Evolutionary conservation across 1,140 invertebrate species (phyloP).

Genomic region (Triops cancriformis): DNA sequence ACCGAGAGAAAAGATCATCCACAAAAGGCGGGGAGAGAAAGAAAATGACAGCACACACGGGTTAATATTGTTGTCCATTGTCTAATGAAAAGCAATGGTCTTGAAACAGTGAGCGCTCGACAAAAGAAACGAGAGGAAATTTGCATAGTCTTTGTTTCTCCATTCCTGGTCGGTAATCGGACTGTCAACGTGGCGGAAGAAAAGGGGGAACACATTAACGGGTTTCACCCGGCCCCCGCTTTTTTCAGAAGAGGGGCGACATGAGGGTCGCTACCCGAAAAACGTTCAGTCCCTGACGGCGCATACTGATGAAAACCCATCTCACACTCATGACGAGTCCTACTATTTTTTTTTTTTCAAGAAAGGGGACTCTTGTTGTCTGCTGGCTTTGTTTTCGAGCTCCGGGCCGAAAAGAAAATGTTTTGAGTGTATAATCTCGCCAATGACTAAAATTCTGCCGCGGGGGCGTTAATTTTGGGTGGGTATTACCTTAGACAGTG

Average conservation of each 20-base stretch:
- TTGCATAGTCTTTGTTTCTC: constrained; percentile 14
- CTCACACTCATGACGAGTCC: neutral
- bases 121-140: constrained; percentile 7
- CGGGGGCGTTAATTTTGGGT: too few species aligned
- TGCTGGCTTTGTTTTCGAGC: neutral
- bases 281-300: neutral
- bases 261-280: neutral
- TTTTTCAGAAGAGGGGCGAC: too few species aligned
- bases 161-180: constrained; percentile 12
- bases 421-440: neutral
- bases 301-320: constrained; percentile 9
- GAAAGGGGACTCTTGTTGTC: neutral
- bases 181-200: neutral
- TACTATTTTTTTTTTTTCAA: neutral
- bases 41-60: neutral
- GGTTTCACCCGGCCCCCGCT: neutral
- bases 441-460: too few species aligned
- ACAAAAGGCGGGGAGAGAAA: neutral
- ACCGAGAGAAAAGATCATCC: neutral
- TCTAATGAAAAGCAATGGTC: constrained; percentile 14
- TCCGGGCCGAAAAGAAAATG: neutral
- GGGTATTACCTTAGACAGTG: too few species aligned
- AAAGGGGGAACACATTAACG: neutral
- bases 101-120: neutral
- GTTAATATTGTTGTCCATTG: constrained; percentile 11